Conservation (phyloP, 2,888 invertebrate genomes). For the Chelonus formosanus region DNA sequence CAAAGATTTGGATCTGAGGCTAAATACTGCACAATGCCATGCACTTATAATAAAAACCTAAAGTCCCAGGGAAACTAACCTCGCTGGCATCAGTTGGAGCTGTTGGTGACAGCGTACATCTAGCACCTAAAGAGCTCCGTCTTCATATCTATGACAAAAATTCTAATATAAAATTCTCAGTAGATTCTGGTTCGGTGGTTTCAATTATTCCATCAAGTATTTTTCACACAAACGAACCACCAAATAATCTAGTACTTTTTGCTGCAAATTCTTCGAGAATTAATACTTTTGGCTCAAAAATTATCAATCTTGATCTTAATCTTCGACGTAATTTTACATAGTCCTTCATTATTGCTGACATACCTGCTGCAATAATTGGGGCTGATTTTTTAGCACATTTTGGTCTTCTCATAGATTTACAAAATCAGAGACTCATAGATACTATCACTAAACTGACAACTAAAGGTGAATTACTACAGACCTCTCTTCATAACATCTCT, state of each 20-base stretch:
- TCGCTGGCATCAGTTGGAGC: conserved; percentile 26
- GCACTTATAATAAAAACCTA: no score
- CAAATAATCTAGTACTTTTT: conserved; percentile 12
- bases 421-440: conserved; percentile 19
- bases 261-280: no score
- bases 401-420: conserved; percentile 28
- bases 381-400: conserved; percentile 28
- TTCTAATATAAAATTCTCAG: conserved; percentile 12
- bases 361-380: conserved; percentile 20
- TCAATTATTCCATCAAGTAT: conserved; percentile 22
- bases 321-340: conserved; percentile 15
- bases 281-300: no score
- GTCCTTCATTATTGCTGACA: conserved; percentile 29
- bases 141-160: conserved; percentile 21
- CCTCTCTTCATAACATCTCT: conserved; percentile 16
- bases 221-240: background rate
- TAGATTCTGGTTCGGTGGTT: conserved; percentile 32
- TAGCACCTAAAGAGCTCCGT: conserved; percentile 12
- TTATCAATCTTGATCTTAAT: no score
- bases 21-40: no score
- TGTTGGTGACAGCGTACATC: conserved; percentile 19
- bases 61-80: conserved; percentile 24
- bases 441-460: conserved; percentile 1
- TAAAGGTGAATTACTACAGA: background rate
- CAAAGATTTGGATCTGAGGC: no score